Evolutionary conservation across 2,113 vertebrate species (phyloP), one percentile per base, ranked within the genome.

Genomic region (Pelecanus crispus): DNA sequence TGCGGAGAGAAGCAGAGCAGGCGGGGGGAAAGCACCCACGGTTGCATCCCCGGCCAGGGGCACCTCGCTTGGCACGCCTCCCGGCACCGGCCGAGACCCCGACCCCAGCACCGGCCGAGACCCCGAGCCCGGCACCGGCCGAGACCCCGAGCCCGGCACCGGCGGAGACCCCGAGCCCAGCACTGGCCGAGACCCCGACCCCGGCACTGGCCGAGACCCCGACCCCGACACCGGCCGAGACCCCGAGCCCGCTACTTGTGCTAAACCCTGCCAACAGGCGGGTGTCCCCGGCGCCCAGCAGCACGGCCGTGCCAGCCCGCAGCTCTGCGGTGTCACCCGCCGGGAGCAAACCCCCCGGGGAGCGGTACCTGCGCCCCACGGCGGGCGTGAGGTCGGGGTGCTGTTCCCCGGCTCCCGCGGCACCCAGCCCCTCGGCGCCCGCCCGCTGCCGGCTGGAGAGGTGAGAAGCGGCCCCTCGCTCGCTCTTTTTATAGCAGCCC

Each of bases 61-160:
- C 17, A n/a, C 10, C 50, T 71, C 4, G 12, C 24, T 36, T 0
- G 0, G 42, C 17, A 21, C 53, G 38, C 0, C 0, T 72, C 16
- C 45, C 3, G 2, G 50, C 45, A 34, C 29, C 9, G 2, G 56
- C 58, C 1, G 9, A 59, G 63, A 53, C 55, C 25, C 25, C 49
- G 11, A 44, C 42, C 29, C 49, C 0, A 0, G 11, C 42, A 44
- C 42, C 14, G 42, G 42, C 42, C 42, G 42, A 44, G 42, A 44
- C 53, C 21, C 29, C 5, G 2, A 31, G 34, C 34, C 56, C 0
- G 0, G n/a, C n/a, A n/a, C n/a, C n/a, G n/a, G n/a, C n/a, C n/a
- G n/a, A n/a, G n/a, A n/a, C 53, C 21, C 29, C 5, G 2, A 31
- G 34, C 34, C 56, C 0, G 0, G 50, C 45, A 34, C 29, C 9